Conservation (phyloP, 2,888 invertebrate species). For the Lepidochrysops patricia region DNA sequence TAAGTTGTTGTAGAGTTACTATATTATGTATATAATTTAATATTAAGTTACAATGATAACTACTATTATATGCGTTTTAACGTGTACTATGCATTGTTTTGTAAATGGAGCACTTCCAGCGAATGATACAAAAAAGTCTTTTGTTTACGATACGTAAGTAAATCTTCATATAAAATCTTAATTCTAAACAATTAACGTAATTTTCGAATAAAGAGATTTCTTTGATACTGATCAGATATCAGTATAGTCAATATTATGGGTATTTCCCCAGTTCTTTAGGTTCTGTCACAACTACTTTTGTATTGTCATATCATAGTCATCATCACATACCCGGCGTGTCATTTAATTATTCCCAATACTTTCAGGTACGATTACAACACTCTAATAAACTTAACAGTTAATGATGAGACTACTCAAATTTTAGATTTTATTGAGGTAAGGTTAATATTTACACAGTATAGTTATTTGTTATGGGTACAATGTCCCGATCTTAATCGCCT, state of each 20-base stretch:
- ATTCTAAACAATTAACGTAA: not conserved
- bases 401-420: constrained; percentile 46
- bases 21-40: not conserved
- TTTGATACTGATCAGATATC: not conserved
- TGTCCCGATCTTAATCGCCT: no score
- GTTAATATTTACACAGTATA: no score
- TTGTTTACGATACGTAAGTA: constrained; percentile 50
- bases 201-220: not conserved
- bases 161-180: not conserved
- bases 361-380: constrained; percentile 47
- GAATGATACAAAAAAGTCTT: constrained; percentile 34
- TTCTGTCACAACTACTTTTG: not conserved
- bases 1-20: no score
- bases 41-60: not conserved
- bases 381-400: constrained; percentile 37
- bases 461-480: no score
- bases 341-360: not conserved
- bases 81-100: constrained; percentile 7
- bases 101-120: not conserved
- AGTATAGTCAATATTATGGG: not conserved
- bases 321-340: not conserved
- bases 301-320: not conserved
- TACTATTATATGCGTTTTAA: constrained; percentile 7
- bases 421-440: constrained; percentile 55
- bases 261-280: not conserved